Evolutionary conservation across 2,888 invertebrate species (phyloP).

Genomic region (Drosophila nr. perissopoda): DNA sequence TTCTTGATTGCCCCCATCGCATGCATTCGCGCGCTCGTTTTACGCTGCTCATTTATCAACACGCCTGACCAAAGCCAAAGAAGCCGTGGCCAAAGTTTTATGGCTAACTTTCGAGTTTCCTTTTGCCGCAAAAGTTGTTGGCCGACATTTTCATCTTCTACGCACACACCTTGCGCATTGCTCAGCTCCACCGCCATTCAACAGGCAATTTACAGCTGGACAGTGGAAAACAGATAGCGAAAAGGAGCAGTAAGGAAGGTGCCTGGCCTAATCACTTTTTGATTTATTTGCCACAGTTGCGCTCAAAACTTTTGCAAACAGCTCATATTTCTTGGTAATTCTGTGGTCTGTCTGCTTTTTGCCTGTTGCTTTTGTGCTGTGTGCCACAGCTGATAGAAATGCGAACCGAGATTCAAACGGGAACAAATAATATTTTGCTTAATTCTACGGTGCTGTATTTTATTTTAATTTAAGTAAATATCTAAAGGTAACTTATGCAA

Average conservation of each 20-base stretch:
- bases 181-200: slow-evolving; percentile 65
- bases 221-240: slow-evolving; percentile 37
- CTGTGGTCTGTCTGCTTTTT: slow-evolving; percentile 27
- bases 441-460: background rate
- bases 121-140: slow-evolving; percentile 48
- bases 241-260: slow-evolving; percentile 7
- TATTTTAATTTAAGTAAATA: background rate
- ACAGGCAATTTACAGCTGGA: slow-evolving; percentile 76
- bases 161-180: slow-evolving; percentile 62
- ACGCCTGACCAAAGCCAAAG: slow-evolving; percentile 64
- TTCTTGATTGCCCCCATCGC: slow-evolving; percentile 69
- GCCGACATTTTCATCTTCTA: slow-evolving; percentile 57
- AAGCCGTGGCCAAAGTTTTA: slow-evolving; percentile 73
- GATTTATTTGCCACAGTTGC: slow-evolving; percentile 67
- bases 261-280: slow-evolving; percentile 74
- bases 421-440: slow-evolving; percentile 13
- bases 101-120: slow-evolving; percentile 74
- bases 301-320: slow-evolving; percentile 57
- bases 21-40: slow-evolving; percentile 11
- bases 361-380: slow-evolving; percentile 48
- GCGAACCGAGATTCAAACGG: background rate
- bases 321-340: slow-evolving; percentile 59
- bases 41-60: slow-evolving; percentile 73
- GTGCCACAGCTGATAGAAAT: slow-evolving; percentile 8
- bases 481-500: background rate